Percentiles rank a stretch among this genome's conserved stretches.
phyloP scores from a whole-genome alignment of 1,140 invertebrate genomes.

The Bombyx mandarina region DNA sequence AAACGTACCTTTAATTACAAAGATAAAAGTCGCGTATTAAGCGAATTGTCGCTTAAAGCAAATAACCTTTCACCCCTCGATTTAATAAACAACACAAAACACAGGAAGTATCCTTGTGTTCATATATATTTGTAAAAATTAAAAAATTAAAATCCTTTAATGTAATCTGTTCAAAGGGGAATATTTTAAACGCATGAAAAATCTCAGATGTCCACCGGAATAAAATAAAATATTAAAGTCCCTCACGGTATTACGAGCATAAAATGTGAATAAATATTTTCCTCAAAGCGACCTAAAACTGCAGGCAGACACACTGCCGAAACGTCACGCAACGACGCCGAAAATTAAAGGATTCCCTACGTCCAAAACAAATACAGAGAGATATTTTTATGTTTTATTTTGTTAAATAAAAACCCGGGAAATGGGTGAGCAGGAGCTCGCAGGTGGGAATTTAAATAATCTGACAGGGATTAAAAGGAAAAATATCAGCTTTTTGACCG shows the following conservation, averaged over 20 bases:
- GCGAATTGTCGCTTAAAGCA: too few species aligned
- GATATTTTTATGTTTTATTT: slow-evolving; percentile 71
- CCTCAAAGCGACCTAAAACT: slow-evolving; percentile 51
- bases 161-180: too few species aligned
- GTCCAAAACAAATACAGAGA: slow-evolving; percentile 65
- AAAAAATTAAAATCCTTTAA: too few species aligned
- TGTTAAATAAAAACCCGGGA: slow-evolving; percentile 56
- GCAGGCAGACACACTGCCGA: slow-evolving; percentile 38
- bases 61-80: too few species aligned
- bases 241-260: slow-evolving; percentile 21
- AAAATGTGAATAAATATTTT: slow-evolving; percentile 41
- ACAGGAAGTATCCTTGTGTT: too few species aligned
- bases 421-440: slow-evolving; percentile 24
- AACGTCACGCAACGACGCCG: slow-evolving; percentile 54
- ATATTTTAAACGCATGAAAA: too few species aligned
- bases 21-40: too few species aligned
- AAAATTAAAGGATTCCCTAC: slow-evolving; percentile 69
- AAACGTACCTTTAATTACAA: too few species aligned
- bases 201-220: too few species aligned
- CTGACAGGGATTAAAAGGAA: slow-evolving; percentile 68
- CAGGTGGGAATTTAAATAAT: slow-evolving; percentile 72
- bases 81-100: too few species aligned
- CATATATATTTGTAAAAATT: too few species aligned
- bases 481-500: slow-evolving; percentile 67
- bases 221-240: slow-evolving; percentile 10